Evolutionary conservation across 2,888 invertebrate species (phyloP).

Genomic region (Platypus cylindrus): DNA sequence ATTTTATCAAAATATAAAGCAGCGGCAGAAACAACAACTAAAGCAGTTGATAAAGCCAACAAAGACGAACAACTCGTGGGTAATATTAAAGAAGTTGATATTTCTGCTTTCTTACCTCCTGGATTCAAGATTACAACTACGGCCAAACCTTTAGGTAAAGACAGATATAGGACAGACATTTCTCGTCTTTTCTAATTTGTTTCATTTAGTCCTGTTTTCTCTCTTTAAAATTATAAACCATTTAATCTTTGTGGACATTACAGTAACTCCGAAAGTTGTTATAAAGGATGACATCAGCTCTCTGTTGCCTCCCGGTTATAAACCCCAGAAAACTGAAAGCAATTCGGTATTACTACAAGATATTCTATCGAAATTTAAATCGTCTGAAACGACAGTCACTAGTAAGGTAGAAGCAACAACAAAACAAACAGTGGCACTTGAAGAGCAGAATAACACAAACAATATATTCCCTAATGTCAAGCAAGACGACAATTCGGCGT

Average conservation of each 20-base stretch:
- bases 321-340: constrained; percentile 19
- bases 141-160: constrained; percentile 10
- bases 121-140: constrained; percentile 26
- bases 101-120: constrained; percentile 36
- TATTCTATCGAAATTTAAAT: constrained; percentile 29
- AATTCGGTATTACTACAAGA: constrained; percentile 11
- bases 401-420: constrained; percentile 12
- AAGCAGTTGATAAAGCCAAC: constrained; percentile 8
- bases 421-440: too few species aligned
- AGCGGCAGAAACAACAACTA: constrained; percentile 19
- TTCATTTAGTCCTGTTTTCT: too few species aligned
- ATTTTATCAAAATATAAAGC: constrained; percentile 28
- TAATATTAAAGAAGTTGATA: constrained; percentile 29
- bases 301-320: constrained; percentile 37
- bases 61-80: constrained; percentile 10
- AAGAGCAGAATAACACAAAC: too few species aligned
- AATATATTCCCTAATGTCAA: background rate
- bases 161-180: too few species aligned
- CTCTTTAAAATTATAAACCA: constrained; percentile 19
- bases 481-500: constrained; percentile 36
- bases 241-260: constrained; percentile 27
- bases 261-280: background rate
- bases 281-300: constrained; percentile 35
- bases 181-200: too few species aligned
- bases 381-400: constrained; percentile 17